Evolutionary conservation across 2,113 vertebrate genomes (phyloP), one percentile per base, ranked within the genome.

Genomic region (Symphodus melops): DNA sequence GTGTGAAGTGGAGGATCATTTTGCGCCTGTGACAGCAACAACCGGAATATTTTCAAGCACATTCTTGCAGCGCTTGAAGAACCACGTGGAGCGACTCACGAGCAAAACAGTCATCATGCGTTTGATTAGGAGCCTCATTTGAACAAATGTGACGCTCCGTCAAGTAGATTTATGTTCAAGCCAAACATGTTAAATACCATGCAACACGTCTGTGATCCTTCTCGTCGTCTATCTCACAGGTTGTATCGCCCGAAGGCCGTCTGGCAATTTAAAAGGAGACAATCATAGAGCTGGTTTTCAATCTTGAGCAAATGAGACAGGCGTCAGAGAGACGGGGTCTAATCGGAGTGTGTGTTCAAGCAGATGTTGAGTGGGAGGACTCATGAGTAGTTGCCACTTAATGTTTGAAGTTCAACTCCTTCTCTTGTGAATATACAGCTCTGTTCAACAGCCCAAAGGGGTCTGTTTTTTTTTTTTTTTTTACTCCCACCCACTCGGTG

Each of bases 341-440:
- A 64, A 85, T 85, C 68, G 48, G 44, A 58, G 68, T 59, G 65
- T 33, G 33, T 9, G 48, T 69, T 79, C n/a, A 4, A 74, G 72
- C 82, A 84, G 82, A 86, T 89, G 84, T 84, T 82, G 77, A 68
- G 84, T 80, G 68, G 82, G 87, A 79, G 85, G 77, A 72, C 78
- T 23, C 17, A 4, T 21, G 72, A 54, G 84, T n/a, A 54, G 72
- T 25, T 52, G 75, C 72, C 77, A 87, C 77, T 16, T 59, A 82
- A 75, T 71, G 73, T 85, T 82, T 75, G 68, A 84, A 77, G 48
- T 79, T 82, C 9, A 52, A 36, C 59, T 81, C 54, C 57, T 71
- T 81, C 48, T 75, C 53, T 69, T 1, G 36, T 64, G 72, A 72
- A 56, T 5, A 17, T 52, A 23, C 25, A 54, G 36, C 67, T 21